A percentile compares a stretch with the other conserved stretches of the same genome.
Conservation (phyloP, 1,140 invertebrate genomes). For the Schlechtendalia chinensis region DNA sequence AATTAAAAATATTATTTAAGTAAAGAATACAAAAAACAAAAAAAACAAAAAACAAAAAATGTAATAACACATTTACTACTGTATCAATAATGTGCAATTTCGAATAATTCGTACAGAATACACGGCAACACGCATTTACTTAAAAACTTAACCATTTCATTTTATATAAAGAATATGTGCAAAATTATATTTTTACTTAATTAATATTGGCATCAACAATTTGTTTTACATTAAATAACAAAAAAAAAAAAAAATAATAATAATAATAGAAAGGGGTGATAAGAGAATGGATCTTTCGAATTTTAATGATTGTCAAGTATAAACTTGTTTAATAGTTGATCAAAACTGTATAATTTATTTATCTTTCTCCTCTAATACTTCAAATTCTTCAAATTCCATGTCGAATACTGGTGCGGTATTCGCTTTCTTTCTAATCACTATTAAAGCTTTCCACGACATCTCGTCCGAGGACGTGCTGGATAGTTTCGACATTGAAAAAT, state of each 20-base stretch:
- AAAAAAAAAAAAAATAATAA: neutral
- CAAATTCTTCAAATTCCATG: conserved; percentile 80
- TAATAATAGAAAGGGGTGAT: neutral
- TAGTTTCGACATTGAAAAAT: conserved; percentile 51
- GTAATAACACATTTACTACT: neutral
- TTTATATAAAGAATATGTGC: neutral
- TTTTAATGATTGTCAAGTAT: neutral
- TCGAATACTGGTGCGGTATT: conserved; percentile 65
- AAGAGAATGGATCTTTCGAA: too few species aligned
- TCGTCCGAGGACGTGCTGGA: conserved; percentile 54
- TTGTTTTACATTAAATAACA: neutral
- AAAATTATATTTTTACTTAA: neutral
- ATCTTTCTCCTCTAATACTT: conserved; percentile 59
- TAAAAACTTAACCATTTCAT: neutral
- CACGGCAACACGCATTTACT: too few species aligned
- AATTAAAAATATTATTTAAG: too few species aligned
- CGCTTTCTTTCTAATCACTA: conserved; percentile 26
- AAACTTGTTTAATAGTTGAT: too few species aligned
- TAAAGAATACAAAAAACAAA: neutral
- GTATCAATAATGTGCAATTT: neutral
- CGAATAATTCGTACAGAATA: neutral
- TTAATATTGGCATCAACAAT: neutral
- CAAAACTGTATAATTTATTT: neutral
- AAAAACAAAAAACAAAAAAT: neutral
- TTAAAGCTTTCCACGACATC: conserved; percentile 56